A percentile compares a stretch with the other conserved stretches of the same genome.
These are phyloP conservation scores for Tangara arthus DNA, from an alignment of 2,797 vertebrate genomes.

Conservation along the genomic window DNA sequence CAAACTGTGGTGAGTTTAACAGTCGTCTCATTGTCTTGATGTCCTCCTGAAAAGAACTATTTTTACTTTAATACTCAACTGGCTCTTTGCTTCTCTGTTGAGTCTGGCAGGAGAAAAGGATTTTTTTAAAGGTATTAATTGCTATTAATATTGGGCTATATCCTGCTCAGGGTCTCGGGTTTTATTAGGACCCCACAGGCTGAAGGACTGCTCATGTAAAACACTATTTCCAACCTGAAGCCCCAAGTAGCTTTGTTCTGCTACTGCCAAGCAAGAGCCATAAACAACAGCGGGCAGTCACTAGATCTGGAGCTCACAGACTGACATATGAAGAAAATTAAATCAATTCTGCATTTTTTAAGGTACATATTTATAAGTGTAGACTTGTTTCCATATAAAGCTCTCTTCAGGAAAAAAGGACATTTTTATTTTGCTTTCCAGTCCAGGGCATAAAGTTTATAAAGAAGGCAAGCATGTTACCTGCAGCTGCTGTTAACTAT, in stretches of 20 bases:
- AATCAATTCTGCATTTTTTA: not conserved
- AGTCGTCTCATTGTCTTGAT: not conserved
- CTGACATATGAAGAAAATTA: not conserved
- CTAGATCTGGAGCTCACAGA: not conserved
- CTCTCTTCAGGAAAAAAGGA: not conserved
- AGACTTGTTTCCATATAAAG: not conserved
- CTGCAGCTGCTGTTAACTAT: slow-evolving; percentile 6
- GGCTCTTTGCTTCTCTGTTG: not conserved
- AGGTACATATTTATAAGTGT: not conserved
- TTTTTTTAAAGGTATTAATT: not conserved
- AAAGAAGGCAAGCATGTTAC: slow-evolving; percentile 6
- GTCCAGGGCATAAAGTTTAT: not conserved
- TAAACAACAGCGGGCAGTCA: not conserved
- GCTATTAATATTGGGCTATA: not conserved
- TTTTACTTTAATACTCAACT: not conserved
- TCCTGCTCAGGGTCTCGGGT: not conserved
- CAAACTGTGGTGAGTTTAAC: not conserved
- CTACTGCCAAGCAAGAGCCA: not conserved
- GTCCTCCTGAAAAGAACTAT: not conserved
- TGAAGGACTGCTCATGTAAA: not conserved
- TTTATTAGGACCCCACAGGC: not conserved
- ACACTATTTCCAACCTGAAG: not conserved
- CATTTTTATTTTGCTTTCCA: slow-evolving; percentile 4
- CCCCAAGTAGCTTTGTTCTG: not conserved
- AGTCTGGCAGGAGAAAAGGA: not conserved